Base-by-base conservation (phyloP, 2,888 invertebrate species). In the Acanthopleura granulata region DNA sequence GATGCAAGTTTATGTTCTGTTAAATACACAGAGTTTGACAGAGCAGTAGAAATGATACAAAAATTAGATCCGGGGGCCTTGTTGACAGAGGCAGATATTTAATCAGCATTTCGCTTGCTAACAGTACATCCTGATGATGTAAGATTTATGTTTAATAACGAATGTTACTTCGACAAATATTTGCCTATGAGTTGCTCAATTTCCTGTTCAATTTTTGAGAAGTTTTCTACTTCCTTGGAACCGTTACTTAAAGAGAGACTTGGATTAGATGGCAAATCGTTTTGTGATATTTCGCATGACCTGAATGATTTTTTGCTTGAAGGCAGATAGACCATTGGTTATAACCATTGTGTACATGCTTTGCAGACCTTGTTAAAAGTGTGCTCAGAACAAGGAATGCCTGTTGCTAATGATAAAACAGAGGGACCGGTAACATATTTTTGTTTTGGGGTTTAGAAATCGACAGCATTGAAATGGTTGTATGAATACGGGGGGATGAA, bases 111-210 rank as follows among this genome's bases (percentile, higher is more conserved):
- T 18, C 51, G 51, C 18, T 51, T 51, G 18, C 18, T 51, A 51
- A 12, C 51, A 51, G 18, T 51, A 51, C 51, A 51, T 51, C 51
- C 51, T 12, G 51, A 18, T 15, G 51, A 51, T 51, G 18, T 40
- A 57, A 30, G 61, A 14, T 61, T 73, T 29, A 4, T 29, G n/a
- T 73, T 73, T 29, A 50, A 27, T 1, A 49, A 25, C 51, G 14
- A 51, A 40, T 62, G 22, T 49, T 73, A 62, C 25, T 25, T 74
- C 27, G 49, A 66, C 49, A 74, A 74, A 27, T 74, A 49, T 25
- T 18, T 74, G n/a, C 74, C 74, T 18, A 49, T 74, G 22, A 66
- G 74, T n/a, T 74, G 74, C 66, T 74, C 69, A 14, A 49, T 49
- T n/a, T 61, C 74, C 16, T 74, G 74, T 49, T 50, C 25, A 11